These are phyloP conservation scores for Lepilemur septentrionalis DNA, from an alignment of 2,797 vertebrate genomes.

Conservation along the genomic window DNA sequence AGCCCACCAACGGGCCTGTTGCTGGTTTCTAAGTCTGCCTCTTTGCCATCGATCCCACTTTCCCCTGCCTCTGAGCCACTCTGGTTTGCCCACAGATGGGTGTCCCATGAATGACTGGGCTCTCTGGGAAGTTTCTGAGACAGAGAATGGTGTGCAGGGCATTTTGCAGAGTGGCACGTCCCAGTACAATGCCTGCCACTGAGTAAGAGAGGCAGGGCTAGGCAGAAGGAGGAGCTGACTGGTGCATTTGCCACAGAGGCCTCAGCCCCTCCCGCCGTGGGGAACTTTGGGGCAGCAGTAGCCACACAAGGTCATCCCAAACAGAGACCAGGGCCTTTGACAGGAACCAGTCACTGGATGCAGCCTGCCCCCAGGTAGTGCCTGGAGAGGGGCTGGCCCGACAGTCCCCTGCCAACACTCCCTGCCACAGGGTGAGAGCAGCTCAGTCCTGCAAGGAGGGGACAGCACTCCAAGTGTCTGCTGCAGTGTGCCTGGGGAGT, in stretches of 20 bases:
- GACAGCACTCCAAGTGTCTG: fast-evolving
- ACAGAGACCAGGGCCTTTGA: too few relatives aligned
- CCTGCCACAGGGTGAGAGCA: too few relatives aligned
- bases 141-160: background rate
- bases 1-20: background rate
- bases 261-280: fast-evolving
- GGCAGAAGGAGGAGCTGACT: background rate
- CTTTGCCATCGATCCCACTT: too few relatives aligned
- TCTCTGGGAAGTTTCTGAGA: background rate
- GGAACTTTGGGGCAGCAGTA: background rate
- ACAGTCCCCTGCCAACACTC: fast-evolving
- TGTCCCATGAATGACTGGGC: background rate
- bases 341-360: background rate
- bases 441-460: too few relatives aligned
- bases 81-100: background rate
- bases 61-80: background rate
- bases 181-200: background rate
- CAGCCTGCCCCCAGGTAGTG: background rate
- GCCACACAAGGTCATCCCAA: background rate
- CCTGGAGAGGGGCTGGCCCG: background rate
- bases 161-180: too few relatives aligned
- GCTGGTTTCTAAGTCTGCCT: background rate
- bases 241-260: background rate
- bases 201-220: too few relatives aligned
- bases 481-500: fast-evolving